phyloP scores from a whole-genome alignment of 2,888 invertebrate genomes.

The Nomada flava region DNA sequence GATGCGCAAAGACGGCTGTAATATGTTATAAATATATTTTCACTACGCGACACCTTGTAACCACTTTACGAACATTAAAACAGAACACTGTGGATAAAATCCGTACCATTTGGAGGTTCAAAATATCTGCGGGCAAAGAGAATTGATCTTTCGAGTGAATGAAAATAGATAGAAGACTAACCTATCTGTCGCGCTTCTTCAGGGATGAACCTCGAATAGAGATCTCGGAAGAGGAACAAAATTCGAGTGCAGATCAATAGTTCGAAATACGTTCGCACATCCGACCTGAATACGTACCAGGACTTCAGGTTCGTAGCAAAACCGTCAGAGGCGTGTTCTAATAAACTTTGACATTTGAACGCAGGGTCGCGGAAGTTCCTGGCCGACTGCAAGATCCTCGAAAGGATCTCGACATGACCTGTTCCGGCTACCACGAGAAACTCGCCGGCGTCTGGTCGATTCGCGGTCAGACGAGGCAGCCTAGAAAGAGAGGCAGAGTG shows the following conservation, averaged over 20 bases:
- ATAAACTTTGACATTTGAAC: not conserved
- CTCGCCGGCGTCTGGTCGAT: conserved; percentile 47
- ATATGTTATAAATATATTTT: too few relatives aligned
- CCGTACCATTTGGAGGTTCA: not conserved
- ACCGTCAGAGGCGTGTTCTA: not conserved
- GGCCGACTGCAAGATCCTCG: conserved; percentile 49
- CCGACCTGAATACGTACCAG: too few relatives aligned
- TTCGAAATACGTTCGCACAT: too few relatives aligned
- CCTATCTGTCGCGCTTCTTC: too few relatives aligned
- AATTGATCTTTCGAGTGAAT: too few relatives aligned
- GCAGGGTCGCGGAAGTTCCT: conserved; percentile 31
- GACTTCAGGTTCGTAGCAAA: too few relatives aligned
- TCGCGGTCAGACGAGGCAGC: conserved; percentile 13
- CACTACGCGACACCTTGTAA: too few relatives aligned
- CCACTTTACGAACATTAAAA: not conserved
- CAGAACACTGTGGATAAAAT: not conserved
- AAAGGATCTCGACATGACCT: conserved; percentile 55
- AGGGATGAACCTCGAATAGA: too few relatives aligned
- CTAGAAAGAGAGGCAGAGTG: conserved; percentile 29
- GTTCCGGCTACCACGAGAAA: conserved; percentile 66
- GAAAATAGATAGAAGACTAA: too few relatives aligned
- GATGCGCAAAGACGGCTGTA: too few relatives aligned
- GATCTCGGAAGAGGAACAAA: too few relatives aligned
- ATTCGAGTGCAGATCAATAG: too few relatives aligned
- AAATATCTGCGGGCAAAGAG: not conserved